phyloP scores from a whole-genome alignment of 2,113 vertebrate species.

The Bagarius yarrelli region DNA sequence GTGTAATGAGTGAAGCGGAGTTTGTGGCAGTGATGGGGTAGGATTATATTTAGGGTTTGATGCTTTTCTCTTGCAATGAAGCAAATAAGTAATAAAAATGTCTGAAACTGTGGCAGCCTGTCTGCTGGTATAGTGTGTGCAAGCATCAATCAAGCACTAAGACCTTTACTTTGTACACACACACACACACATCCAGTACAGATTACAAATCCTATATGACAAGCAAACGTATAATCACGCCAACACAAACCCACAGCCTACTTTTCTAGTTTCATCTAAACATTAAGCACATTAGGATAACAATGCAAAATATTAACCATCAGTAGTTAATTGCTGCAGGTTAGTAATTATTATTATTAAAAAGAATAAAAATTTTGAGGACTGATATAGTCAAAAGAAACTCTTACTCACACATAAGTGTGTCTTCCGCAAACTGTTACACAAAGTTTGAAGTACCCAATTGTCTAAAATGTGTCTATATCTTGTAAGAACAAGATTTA shows the following conservation, averaged over 20 bases:
- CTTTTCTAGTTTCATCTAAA: background rate
- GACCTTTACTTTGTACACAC: conserved; percentile 53
- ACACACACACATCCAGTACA: conserved; percentile 41
- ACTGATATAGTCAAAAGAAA: too few species aligned
- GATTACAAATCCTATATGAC: conserved; percentile 20
- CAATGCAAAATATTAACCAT: background rate
- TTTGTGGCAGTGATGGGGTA: conserved; percentile 11
- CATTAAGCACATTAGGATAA: background rate
- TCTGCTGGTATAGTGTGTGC: conserved; percentile 8
- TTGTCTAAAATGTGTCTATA: too few species aligned
- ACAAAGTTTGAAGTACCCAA: too few species aligned
- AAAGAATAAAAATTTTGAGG: too few species aligned
- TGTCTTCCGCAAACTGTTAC: too few species aligned
- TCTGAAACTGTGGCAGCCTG: conserved; percentile 17
- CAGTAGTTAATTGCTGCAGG: background rate
- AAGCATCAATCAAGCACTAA: conserved; percentile 43
- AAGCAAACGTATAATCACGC: background rate
- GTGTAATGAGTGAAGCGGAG: conserved; percentile 3
- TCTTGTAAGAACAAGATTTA: too few species aligned
- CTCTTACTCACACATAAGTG: too few species aligned
- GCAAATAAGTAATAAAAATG: conserved; percentile 38
- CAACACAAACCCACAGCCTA: background rate
- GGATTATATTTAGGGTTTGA: conserved; percentile 5
- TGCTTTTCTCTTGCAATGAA: conserved; percentile 14
- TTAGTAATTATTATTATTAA: background rate